A percentile compares a stretch with the other conserved stretches of the same genome.
Conservation (phyloP, 2,797 vertebrate species). For the Tenualosa ilisha region DNA sequence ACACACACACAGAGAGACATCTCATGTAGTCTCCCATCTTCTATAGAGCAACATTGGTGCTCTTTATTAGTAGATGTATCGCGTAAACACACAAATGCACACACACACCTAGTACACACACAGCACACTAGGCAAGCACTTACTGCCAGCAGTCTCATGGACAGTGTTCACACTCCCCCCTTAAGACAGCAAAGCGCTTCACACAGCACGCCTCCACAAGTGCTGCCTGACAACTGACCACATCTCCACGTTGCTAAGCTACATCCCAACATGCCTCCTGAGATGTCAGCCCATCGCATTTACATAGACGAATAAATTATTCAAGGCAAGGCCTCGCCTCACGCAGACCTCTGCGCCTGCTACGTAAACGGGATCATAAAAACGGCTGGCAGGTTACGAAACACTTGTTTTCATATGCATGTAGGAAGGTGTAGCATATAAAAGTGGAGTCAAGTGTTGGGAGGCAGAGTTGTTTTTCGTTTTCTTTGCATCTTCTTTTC, state of each 20-base stretch:
- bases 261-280: constrained; percentile 71
- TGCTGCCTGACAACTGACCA: constrained; percentile 72
- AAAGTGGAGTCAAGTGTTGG: neutral
- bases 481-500: neutral
- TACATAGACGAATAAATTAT: constrained; percentile 74
- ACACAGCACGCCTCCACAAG: constrained; percentile 63
- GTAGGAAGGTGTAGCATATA: neutral
- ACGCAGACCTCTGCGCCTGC: neutral
- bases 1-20: constrained; percentile 36
- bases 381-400: neutral
- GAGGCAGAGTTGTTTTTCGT: neutral
- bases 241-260: constrained; percentile 76
- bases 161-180: neutral
- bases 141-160: neutral
- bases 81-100: constrained; percentile 24
- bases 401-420: neutral
- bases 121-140: neutral
- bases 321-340: constrained; percentile 59
- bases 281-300: constrained; percentile 69
- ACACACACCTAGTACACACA: constrained; percentile 26
- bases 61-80: no score
- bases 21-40: no score
- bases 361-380: neutral
- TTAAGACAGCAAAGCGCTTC: constrained; percentile 47
- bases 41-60: no score